Evolutionary conservation across 2,113 vertebrate species (phyloP), one percentile per base, ranked within the genome.

Genomic region (Pomatorhinus ruficollis): DNA sequence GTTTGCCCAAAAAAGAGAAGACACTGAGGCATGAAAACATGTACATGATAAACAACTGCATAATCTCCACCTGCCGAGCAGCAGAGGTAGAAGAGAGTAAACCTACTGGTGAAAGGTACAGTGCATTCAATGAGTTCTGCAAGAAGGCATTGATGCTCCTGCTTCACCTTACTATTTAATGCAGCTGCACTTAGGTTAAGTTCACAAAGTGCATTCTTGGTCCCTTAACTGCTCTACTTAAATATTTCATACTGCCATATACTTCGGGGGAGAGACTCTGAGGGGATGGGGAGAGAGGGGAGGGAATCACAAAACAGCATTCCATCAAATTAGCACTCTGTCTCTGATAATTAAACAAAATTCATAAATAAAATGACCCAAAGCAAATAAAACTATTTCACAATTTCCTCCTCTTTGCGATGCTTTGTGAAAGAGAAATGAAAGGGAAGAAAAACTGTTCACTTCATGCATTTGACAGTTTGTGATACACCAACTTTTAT

Each of bases 231-330:
- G 12, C 44, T 53, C 28, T 59, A 15, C 54, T 69, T 89, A n/a
- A 15, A 24, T 59, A 47, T 9, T 54, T 93, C 64, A 65, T 47
- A 54, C 21, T 60, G 39, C 9, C 45, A 93, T 65, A 66, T 15
- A 24, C 8, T 75, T 45, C 0, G 0, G 9, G 8, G 30, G 9
- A 30, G 15, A 0, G 4, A 77, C 19, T 60, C 7, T 28, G 23
- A 39, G 17, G 6, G 11, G 12, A 1, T 45, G 5, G 25, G 6
- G 40, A 53, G 40, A 35, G 30, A 31, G 22, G 22, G 7, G 35
- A 49, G 12, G 40, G 35, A 69, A 35, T 15, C 49, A 71, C 10
- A 72, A 83, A 91, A 12, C 40, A 82, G 12, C 42, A 81, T 33
- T 77, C 31, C 39, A 50, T 80, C 61, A 79, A 80, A 50, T 86